phyloP scores from a whole-genome alignment of 2,113 vertebrate genomes.

The Nesoenas mayeri region DNA sequence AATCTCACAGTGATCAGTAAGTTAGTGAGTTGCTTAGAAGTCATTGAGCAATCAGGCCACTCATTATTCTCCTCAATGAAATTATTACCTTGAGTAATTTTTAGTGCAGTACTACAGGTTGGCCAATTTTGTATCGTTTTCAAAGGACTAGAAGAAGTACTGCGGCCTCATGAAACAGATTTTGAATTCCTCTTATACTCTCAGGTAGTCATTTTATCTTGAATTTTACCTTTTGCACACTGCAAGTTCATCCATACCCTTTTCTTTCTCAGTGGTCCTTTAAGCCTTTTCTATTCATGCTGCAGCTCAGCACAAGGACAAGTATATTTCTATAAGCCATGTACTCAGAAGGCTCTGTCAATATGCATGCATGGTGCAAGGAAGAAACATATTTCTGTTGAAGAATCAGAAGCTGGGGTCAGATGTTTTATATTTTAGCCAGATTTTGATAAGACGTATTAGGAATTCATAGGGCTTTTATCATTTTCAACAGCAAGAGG shows the following conservation, averaged over 20 bases:
- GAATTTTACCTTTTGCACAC: background rate
- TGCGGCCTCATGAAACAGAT: constrained; percentile 13
- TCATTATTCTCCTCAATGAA: background rate
- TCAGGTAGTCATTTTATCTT: background rate
- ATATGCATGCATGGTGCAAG: background rate
- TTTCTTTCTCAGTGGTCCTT: constrained; percentile 2
- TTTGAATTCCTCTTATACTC: background rate
- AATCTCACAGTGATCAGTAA: background rate
- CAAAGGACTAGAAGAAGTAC: background rate
- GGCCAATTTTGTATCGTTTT: background rate
- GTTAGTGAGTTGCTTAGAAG: background rate
- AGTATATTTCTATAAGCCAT: background rate
- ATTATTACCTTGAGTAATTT: background rate
- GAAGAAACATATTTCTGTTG: constrained; percentile 25
- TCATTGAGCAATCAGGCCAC: background rate
- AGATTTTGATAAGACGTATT: constrained; percentile 65
- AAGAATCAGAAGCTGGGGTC: constrained; percentile 36
- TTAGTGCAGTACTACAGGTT: background rate
- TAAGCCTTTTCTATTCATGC: background rate
- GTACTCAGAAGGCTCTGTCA: background rate
- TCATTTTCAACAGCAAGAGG: constrained; percentile 44
- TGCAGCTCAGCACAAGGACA: background rate
- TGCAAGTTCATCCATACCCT: background rate
- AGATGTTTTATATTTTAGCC: constrained; percentile 36
- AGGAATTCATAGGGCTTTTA: constrained; percentile 60